Percentiles rank a stretch among this genome's conserved stretches.
phyloP scores from a whole-genome alignment of 2,113 vertebrate genomes.

The Paratilapia polleni region DNA sequence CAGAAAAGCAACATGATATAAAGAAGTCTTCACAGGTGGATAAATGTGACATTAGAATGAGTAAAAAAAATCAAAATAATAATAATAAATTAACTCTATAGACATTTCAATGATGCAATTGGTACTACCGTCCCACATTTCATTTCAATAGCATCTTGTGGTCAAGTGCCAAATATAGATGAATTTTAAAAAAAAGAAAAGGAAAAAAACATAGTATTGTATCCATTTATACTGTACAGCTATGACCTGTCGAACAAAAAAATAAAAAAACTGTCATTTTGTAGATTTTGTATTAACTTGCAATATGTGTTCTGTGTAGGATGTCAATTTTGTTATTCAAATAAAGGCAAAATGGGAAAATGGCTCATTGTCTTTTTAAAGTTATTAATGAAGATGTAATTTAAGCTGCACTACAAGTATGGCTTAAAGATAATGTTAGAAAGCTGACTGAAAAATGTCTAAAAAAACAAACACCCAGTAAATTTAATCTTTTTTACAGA shows the following conservation, averaged over 20 bases:
- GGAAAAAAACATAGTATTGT: slow-evolving; percentile 75
- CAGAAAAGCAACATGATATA: background rate
- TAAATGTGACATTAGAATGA: background rate
- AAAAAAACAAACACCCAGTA: no score
- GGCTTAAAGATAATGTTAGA: background rate
- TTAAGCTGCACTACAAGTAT: background rate
- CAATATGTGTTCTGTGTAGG: slow-evolving; percentile 77
- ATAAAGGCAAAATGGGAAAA: slow-evolving; percentile 70
- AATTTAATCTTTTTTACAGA: no score
- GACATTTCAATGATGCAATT: slow-evolving; percentile 40
- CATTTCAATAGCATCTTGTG: slow-evolving; percentile 76
- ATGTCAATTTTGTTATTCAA: slow-evolving; percentile 77
- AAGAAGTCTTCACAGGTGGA: background rate
- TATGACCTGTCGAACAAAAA: slow-evolving; percentile 76
- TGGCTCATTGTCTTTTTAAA: background rate
- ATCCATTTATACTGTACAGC: slow-evolving; percentile 78
- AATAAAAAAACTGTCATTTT: slow-evolving; percentile 71
- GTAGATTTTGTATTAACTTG: slow-evolving; percentile 82
- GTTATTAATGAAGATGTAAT: background rate
- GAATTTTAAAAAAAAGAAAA: slow-evolving; percentile 38
- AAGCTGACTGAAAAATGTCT: background rate
- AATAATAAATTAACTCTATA: background rate
- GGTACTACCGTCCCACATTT: slow-evolving; percentile 56
- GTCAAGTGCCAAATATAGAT: slow-evolving; percentile 84
- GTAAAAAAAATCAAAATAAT: background rate